A percentile compares a stretch with the other conserved stretches of the same genome.
Conservation (phyloP, 1,140 invertebrate species). For the Drosophila malerkotliana region DNA sequence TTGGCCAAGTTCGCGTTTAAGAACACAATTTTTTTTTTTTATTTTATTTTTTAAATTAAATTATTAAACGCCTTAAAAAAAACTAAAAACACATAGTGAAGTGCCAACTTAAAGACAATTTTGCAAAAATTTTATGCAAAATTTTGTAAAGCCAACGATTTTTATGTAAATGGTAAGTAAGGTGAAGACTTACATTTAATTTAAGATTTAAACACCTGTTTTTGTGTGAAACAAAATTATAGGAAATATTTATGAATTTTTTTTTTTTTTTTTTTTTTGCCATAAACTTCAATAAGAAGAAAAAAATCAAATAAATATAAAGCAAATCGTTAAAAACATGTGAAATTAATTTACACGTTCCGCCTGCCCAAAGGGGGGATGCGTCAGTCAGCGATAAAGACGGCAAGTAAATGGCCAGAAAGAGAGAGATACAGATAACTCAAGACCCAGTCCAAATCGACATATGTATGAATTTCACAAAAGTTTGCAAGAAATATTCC, state of each 20-base stretch:
- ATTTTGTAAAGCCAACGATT: constrained; percentile 45
- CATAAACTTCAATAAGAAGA: not conserved
- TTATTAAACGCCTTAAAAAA: not conserved
- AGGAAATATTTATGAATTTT: not conserved
- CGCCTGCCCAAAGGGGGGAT: constrained; percentile 4
- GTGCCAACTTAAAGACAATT: not conserved
- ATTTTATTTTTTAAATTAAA: constrained; percentile 2
- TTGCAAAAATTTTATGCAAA: constrained; percentile 30
- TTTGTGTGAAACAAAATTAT: not conserved
- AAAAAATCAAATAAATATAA: constrained; percentile 1
- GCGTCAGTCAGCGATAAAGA: constrained; percentile 3
- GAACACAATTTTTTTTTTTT: not conserved
- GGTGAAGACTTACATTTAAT: no score
- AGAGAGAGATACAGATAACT: constrained; percentile 1
- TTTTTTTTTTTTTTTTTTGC: not conserved
- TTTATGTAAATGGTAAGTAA: constrained; percentile 73
- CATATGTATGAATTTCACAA: constrained; percentile 62
- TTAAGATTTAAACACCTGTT: not conserved
- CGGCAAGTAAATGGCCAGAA: not conserved
- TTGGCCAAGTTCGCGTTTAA: not conserved
- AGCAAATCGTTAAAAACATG: constrained; percentile 54
- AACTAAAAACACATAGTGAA: not conserved
- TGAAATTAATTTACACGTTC: constrained; percentile 81
- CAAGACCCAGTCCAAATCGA: not conserved
- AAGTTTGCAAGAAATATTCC: constrained; percentile 50